Evolutionary conservation across 2,888 invertebrate species (phyloP), one percentile per base, ranked within the genome.

Genomic region (Meandrusa payeni): DNA sequence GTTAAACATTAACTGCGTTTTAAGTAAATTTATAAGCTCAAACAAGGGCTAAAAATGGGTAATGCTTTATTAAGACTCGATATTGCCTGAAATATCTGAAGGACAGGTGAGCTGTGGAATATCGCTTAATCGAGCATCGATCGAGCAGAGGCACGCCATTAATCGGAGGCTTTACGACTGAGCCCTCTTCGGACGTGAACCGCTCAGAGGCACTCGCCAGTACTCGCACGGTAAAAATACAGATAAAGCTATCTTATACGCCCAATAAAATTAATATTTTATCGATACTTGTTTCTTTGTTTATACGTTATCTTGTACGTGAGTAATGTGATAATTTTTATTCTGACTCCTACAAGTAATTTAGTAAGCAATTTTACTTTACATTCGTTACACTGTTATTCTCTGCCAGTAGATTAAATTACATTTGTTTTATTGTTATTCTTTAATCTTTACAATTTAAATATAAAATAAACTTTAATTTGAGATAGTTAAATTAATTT

Each of bases 91-190:
- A 69, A 65, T 56, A 59, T 55, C 61, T 63, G 61, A 59, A 64
- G 62, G 61, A 58, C 69, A 75, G 75, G 77, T 77, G 66, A 70
- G 70, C 74, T 64, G 60, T 57, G 53, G 55, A 64, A 66, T 71
- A 83, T 80, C 65, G 76, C 82, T 85, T 82, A 82, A 83, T 82
- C 81, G 78, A 68, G 69, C 57, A n/a, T n/a, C 64, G 57, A 47
- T 59, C 72, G 67, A 63, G 52, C 60, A 65, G 69, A 72, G 77
- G 68, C 70, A 64, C 57, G 64, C 54, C 75, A 77, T 81, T 82
- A 82, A 81, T 81, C 75, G 76, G 64, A 75, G 74, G 71, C 73
- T 85, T 83, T 83, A 86, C 72, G 80, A 74, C 69, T 69, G 68
- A 72, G 73, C 69, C 73, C 67, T 69, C 71, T 75, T 61, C 75